Percentiles rank a stretch among this genome's conserved stretches.
Evolutionary conservation across 1,140 invertebrate species (phyloP).

Genomic region (Mactra quadrangularis): DNA sequence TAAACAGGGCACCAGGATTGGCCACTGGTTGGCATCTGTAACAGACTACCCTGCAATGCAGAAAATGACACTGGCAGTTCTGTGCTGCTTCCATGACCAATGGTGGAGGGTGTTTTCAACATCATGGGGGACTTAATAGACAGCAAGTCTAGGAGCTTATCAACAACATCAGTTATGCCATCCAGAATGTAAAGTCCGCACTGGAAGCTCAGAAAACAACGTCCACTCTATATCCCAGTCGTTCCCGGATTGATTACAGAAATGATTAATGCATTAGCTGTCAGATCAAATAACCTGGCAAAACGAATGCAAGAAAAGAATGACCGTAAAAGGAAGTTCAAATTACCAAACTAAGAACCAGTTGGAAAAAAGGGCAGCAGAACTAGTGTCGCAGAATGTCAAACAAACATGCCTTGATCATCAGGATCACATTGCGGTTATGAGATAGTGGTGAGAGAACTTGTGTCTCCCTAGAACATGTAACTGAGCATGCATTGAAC

Average conservation of each 20-base stretch:
- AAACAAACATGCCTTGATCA: not conserved
- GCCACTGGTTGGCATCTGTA: conserved; percentile 26
- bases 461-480: no score
- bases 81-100: conserved; percentile 52
- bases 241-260: not conserved
- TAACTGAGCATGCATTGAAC: no score
- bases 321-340: not conserved
- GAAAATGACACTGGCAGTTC: conserved; percentile 12
- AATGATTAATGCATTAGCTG: not conserved
- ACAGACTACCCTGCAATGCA: conserved; percentile 26
- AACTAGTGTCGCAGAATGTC: not conserved
- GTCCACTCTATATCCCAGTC: conserved; percentile 7
- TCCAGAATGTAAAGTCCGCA: conserved; percentile 50
- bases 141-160: conserved; percentile 1
- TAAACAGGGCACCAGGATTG: not conserved
- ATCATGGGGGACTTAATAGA: conserved; percentile 54
- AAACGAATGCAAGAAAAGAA: not conserved
- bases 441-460: no score
- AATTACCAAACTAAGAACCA: not conserved
- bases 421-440: no score
- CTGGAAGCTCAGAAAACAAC: not conserved
- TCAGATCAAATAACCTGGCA: not conserved
- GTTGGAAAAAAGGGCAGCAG: not conserved
- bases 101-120: conserved; percentile 43
- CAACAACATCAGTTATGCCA: conserved; percentile 6